Conservation (phyloP, 2,888 invertebrate species). For the Ommatoiulus sabulosus region DNA sequence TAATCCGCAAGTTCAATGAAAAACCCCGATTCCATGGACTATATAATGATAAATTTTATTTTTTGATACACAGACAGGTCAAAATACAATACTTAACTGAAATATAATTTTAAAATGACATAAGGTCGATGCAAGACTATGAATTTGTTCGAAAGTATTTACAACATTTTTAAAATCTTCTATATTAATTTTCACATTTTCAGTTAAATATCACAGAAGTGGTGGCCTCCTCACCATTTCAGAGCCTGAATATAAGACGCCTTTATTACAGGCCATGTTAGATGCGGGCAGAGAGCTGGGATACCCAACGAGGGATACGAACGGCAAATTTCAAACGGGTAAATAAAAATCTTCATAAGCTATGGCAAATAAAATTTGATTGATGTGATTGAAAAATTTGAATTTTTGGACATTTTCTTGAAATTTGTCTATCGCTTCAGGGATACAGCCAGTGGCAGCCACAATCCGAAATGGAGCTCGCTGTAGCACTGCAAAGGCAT, state of each 20-base stretch:
- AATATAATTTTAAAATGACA: too few species aligned
- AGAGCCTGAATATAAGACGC: slow-evolving; percentile 61
- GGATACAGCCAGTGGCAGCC: background rate
- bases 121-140: too few species aligned
- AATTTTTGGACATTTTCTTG: background rate
- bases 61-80: too few species aligned
- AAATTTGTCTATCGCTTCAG: background rate
- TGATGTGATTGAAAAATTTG: too few species aligned
- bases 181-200: too few species aligned
- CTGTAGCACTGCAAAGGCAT: slow-evolving; percentile 52
- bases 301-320: slow-evolving; percentile 61
- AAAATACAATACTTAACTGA: too few species aligned
- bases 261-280: slow-evolving; percentile 61
- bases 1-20: too few species aligned
- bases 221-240: slow-evolving; percentile 62
- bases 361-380: background rate
- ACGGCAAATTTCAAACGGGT: slow-evolving; percentile 62
- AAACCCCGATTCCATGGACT: too few species aligned
- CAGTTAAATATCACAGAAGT: slow-evolving; percentile 61
- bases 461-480: background rate
- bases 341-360: slow-evolving; percentile 30
- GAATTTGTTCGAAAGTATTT: too few species aligned
- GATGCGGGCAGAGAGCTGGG: slow-evolving; percentile 61
- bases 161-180: too few species aligned
- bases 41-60: too few species aligned